Base-by-base conservation (phyloP, 2,797 vertebrate species). In the Forpus xanthops region DNA sequence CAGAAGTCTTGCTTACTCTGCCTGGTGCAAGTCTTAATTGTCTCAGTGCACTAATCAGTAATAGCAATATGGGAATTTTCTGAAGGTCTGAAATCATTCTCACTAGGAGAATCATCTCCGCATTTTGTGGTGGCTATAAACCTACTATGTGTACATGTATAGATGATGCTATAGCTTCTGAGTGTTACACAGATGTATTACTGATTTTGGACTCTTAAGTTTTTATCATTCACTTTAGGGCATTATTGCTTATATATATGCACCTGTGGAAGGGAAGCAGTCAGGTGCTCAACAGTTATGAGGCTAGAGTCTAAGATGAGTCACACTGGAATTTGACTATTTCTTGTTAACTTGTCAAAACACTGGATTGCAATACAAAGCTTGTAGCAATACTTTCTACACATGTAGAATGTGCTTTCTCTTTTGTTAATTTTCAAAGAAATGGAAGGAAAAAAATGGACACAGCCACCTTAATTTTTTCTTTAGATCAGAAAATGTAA, bases 271-370 rank as follows among this genome's bases (percentile, higher is more conserved):
- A 72, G n/a, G 61, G 33, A 90, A 93, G 70, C 72, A 92, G 61
- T 72, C 65, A 78, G 85, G 52, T 90, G 56, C 70, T 96, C 52
- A 76, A 30, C 53, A 71, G 42, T 87, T 90, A 23, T 5, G 31
- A 93, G n/a, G 82, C 76, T 35, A 44, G 68, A 96, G 82, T 86
- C 77, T 93, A 84, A 96, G 95, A 81, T 96, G 93, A 95, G 53
- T 94, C 92, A 94, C 23, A 28, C 33, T 84, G 70, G 62, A 93
- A 93, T 96, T 8, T 96, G 87, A 93, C 81, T 96, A 10, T 80
- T 93, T 93, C 92, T 93, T 81, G 42, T 68, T 52, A 55, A 79
- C 88, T 92, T 96, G 93, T 95, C 96, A 89, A 94, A 94, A 85
- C 47, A 76, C 15, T 75, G 58, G 68, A 53, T 85, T 92, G 35